These are phyloP conservation scores for Lates calcarifer DNA, from an alignment of 2,113 vertebrate genomes.

Conservation along the genomic window DNA sequence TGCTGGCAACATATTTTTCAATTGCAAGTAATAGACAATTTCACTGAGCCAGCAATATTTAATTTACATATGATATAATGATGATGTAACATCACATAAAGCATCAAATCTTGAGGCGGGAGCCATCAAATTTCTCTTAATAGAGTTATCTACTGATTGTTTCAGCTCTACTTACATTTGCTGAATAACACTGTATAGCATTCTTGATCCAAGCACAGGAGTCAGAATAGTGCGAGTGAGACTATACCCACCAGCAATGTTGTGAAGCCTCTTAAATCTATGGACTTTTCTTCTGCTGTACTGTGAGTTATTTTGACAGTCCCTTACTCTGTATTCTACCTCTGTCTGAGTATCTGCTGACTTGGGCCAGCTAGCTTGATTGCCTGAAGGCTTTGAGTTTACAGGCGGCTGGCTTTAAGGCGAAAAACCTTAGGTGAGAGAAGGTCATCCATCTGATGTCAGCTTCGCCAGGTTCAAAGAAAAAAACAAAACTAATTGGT, in stretches of 20 bases:
- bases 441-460: constrained; percentile 73
- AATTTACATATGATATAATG: not conserved
- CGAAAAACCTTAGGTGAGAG: constrained; percentile 60
- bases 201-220: constrained; percentile 2
- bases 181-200: not conserved
- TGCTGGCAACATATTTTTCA: not conserved
- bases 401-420: constrained; percentile 63
- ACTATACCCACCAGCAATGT: constrained; percentile 20
- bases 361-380: constrained; percentile 65
- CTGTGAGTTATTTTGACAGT: constrained; percentile 70
- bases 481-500: constrained; percentile 68
- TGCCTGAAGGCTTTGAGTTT: constrained; percentile 76
- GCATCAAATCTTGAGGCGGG: not conserved
- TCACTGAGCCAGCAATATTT: not conserved
- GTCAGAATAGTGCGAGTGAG: constrained; percentile 17
- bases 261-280: constrained; percentile 47
- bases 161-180: not conserved
- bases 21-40: not conserved
- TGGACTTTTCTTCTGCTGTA: constrained; percentile 46
- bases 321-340: constrained; percentile 70
- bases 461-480: constrained; percentile 63
- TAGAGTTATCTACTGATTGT: not conserved
- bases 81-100: not conserved
- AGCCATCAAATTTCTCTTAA: not conserved
- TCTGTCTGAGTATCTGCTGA: constrained; percentile 66